phyloP scores from a whole-genome alignment of 2,797 vertebrate genomes.

The Acanthiza pusilla region DNA sequence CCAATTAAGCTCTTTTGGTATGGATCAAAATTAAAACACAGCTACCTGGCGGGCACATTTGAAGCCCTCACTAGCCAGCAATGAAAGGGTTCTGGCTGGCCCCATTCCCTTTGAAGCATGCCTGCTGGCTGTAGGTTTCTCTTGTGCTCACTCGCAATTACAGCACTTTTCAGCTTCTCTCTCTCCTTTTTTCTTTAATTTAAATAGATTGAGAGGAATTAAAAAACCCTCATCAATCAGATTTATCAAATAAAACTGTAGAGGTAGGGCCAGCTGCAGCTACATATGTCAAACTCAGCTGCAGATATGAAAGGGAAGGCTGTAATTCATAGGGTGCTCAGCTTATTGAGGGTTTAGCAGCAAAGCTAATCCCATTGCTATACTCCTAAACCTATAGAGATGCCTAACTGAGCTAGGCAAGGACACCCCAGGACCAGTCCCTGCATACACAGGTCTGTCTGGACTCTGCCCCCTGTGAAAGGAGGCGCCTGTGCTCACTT shows the following conservation, averaged over 20 bases:
- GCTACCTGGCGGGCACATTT: background rate
- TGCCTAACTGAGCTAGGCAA: background rate
- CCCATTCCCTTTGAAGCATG: conserved; percentile 13
- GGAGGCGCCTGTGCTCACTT: fast-evolving
- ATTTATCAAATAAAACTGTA: conserved; percentile 55
- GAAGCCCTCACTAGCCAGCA: background rate
- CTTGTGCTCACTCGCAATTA: conserved; percentile 8
- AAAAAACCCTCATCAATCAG: conserved; percentile 35
- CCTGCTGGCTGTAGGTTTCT: conserved; percentile 44
- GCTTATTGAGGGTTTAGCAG: background rate
- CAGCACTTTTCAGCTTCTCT: conserved; percentile 34
- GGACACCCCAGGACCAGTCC: background rate
- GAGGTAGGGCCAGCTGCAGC: conserved; percentile 55
- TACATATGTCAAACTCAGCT: conserved; percentile 43
- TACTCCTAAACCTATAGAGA: background rate
- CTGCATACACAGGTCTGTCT: fast-evolving
- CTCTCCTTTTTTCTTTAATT: conserved; percentile 20
- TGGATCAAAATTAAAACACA: background rate
- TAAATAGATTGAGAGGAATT: conserved; percentile 55
- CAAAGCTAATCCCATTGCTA: background rate
- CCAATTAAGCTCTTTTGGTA: background rate
- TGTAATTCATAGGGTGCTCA: conserved; percentile 5
- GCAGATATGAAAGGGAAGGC: conserved; percentile 17
- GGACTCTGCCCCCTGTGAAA: background rate
- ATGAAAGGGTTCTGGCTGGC: background rate